Percentiles rank a stretch among this genome's conserved stretches.
phyloP scores from a whole-genome alignment of 2,113 vertebrate genomes.

The Paradoxurus hermaphroditus region DNA sequence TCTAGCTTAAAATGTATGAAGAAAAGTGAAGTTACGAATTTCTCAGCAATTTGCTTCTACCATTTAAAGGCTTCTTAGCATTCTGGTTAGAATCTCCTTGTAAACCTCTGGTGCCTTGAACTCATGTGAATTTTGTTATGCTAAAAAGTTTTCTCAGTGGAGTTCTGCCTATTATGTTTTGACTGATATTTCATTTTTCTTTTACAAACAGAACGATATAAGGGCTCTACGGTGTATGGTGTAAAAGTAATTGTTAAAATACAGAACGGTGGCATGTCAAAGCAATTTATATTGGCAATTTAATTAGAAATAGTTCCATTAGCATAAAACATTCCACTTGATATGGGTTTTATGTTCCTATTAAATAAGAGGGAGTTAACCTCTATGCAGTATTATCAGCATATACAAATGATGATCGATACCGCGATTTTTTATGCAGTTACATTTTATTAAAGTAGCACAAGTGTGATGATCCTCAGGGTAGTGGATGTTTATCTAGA shows the following conservation, averaged over 20 bases:
- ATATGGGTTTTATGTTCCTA: slow-evolving; percentile 17
- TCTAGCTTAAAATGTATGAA: neutral
- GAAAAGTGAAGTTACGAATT: neutral
- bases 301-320: slow-evolving; percentile 56
- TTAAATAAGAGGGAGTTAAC: slow-evolving; percentile 36
- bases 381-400: neutral
- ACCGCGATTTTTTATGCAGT: neutral
- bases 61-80: neutral
- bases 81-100: neutral
- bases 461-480: neutral
- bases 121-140: slow-evolving; percentile 36
- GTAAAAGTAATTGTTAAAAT: slow-evolving; percentile 45
- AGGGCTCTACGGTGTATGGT: neutral
- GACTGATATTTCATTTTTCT: slow-evolving; percentile 60
- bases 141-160: slow-evolving; percentile 38
- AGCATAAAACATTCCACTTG: slow-evolving; percentile 51
- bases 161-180: slow-evolving; percentile 51
- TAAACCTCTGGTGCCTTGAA: neutral
- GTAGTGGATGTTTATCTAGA: neutral
- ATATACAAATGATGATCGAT: neutral
- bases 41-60: neutral
- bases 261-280: slow-evolving; percentile 33
- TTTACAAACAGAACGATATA: neutral
- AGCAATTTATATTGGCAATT: slow-evolving; percentile 49
- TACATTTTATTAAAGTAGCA: slow-evolving; percentile 20